Conservation (phyloP, 2,797 vertebrate species). For the Urophycis tenuis region DNA sequence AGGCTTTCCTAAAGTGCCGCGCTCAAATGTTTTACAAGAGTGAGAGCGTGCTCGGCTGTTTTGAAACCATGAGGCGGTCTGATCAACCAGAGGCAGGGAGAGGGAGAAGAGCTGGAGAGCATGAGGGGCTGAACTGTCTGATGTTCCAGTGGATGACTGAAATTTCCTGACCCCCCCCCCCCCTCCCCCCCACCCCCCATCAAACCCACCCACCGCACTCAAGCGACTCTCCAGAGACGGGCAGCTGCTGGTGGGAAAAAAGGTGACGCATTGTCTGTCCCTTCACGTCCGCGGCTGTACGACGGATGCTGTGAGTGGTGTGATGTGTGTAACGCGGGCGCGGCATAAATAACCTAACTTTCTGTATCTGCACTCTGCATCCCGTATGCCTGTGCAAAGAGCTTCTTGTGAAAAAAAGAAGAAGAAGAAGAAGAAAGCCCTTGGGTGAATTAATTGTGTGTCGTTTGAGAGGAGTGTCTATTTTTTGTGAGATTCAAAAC, state of each 20-base stretch:
- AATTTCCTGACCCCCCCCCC: not conserved
- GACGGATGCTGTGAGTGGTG: too few species aligned
- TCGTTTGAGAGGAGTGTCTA: not conserved
- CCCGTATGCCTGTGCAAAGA: not conserved
- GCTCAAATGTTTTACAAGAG: slow-evolving; percentile 46
- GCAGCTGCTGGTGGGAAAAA: not conserved
- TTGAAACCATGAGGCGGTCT: not conserved
- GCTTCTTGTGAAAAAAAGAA: not conserved
- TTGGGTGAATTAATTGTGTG: not conserved
- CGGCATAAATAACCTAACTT: too few species aligned
- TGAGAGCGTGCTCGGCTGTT: slow-evolving; percentile 25
- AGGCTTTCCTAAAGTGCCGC: slow-evolving; percentile 42
- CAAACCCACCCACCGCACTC: too few species aligned
- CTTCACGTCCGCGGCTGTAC: not conserved
- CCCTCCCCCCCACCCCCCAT: too few species aligned
- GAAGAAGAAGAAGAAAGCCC: too few species aligned
- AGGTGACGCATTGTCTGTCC: not conserved
- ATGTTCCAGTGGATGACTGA: not conserved
- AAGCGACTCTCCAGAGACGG: too few species aligned
- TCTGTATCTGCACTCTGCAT: too few species aligned
- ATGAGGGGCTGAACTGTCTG: not conserved
- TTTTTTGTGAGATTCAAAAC: not conserved
- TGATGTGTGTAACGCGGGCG: too few species aligned
- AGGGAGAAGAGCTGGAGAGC: not conserved
- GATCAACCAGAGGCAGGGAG: not conserved